Base-by-base conservation (phyloP, 2,888 invertebrate species). In the Gymnoscelis rufifasciata region DNA sequence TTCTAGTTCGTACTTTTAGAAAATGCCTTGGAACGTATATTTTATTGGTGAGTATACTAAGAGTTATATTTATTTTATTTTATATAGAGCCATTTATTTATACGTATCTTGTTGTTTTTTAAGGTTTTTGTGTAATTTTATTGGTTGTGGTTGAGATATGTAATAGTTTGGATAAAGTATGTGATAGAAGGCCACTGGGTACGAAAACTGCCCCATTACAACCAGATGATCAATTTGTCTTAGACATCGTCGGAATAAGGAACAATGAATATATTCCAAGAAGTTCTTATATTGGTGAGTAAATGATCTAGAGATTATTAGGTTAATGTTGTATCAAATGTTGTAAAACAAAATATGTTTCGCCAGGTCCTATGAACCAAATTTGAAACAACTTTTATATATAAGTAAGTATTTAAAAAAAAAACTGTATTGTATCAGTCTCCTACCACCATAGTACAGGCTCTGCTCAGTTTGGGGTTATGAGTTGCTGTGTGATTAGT, bases 201-300 rank as follows among this genome's bases (percentile, higher is more conserved):
- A 73, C 76, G 0, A 74, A 70, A 38, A 76, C 77, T 0, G 71
- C 67, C 0, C 68, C 87, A 0, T 51, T 88, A 3, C 77, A 79
- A 0, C 79, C 87, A 0, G 86, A 88, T 50, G 77, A 82, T 52
- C 66, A 78, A 10, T 88, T 83, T 43, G 61, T 69, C 11, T 62
- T 88, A 13, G 79, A 83, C 26, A 75, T 88, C 10, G 65, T 68
- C 1, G 71, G 64, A 14, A 74, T 82, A 41, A 75, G 75, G 8
- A 67, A 68, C 0, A 56, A 62, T 8, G 56, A 61, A 30, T 87
- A 87, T 47, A 74, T 68, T 38, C 80, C 86, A 60, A 64, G 62
- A 40, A 40, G 26, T 2, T 36, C 43, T 12, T 69, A 64, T 38
- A 59, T 39, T 28, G 68, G 68, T 72, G 56, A 15, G 6, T 35